Evolutionary conservation across 2,113 vertebrate species (phyloP), one percentile per base, ranked within the genome.

Genomic region (Pelusios castaneus): DNA sequence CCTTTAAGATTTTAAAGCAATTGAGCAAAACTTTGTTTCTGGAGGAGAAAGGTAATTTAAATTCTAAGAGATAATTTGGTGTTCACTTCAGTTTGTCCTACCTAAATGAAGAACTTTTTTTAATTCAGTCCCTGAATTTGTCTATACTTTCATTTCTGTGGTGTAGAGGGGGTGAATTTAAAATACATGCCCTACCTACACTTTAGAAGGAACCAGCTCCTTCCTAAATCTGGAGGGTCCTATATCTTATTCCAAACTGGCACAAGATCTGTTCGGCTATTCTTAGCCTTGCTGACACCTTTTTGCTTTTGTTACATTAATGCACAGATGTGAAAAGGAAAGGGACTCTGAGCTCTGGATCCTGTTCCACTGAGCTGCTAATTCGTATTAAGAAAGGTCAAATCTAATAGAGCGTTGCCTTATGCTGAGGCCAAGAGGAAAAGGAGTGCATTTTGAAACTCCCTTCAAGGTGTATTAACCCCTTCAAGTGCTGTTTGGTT

Each of bases 251-350:
- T 96, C 91, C 93, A 97, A 96, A 82, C 60, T 97, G 97, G 95
- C 96, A 93, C 58, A 96, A 92, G 95, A 97, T 96, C 96, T 96
- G 85, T 97, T 96, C 96, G 73, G 96, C 94, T 97, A 97, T 95
- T 97, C 94, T 97, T 97, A 97, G 92, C 88, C 78, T 96, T 95
- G 90, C 95, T 97, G 93, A 97, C 93, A 96, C 91, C 94, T 95
- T 95, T 97, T 95, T 96, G 90, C 96, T 97, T 97, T 97, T 97
- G 96, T 97, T 96, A 94, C 94, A 95, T 97, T 96, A 97, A 96
- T 95, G 89, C 91, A 94, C 96, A 90, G 90, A 94, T 96, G 85
- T 89, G 86, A 96, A 96, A 93, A 95, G 75, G 91, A 94, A 97
- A 96, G 80, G 93, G 88, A 94, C 82, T 95, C 67, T 85, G 93